Conservation (phyloP, 2,113 vertebrate species). For the Lasiurus borealis region DNA sequence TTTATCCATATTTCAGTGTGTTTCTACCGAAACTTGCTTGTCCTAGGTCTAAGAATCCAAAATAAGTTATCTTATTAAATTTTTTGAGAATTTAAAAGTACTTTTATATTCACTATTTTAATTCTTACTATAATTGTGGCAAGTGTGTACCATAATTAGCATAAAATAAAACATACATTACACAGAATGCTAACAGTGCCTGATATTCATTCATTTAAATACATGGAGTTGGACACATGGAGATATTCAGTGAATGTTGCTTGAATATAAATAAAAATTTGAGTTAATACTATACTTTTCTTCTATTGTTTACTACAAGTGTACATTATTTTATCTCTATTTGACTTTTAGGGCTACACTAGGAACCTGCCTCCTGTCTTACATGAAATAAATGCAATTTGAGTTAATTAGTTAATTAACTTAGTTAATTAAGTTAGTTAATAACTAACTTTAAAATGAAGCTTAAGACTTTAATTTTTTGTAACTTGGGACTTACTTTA, state of each 20-base stretch:
- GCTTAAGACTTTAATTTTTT: not conserved
- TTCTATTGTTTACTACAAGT: not conserved
- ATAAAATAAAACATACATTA: not conserved
- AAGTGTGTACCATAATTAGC: not conserved
- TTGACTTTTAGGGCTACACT: not conserved
- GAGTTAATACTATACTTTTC: not conserved
- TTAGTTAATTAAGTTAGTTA: too few relatives aligned
- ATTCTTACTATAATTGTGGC: not conserved
- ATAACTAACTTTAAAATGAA: conserved; percentile 44
- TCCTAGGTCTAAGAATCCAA: conserved; percentile 1
- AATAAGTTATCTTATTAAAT: not conserved
- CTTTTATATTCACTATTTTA: conserved; percentile 20
- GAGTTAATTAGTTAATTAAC: too few relatives aligned
- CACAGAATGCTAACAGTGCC: not conserved
- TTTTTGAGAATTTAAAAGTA: conserved; percentile 23
- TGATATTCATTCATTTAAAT: conserved; percentile 39
- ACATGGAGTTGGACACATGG: not conserved
- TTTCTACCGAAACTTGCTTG: not conserved
- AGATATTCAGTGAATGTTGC: not conserved
- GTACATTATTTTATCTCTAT: not conserved
- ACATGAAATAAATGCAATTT: conserved; percentile 21
- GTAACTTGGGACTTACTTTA: not conserved
- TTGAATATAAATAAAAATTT: conserved; percentile 32
- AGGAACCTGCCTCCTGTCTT: not conserved
- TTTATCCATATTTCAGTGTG: not conserved